Evolutionary conservation across 2,888 invertebrate species (phyloP), one percentile per base, ranked within the genome.

Genomic region (Rhamphomyia laevipes): DNA sequence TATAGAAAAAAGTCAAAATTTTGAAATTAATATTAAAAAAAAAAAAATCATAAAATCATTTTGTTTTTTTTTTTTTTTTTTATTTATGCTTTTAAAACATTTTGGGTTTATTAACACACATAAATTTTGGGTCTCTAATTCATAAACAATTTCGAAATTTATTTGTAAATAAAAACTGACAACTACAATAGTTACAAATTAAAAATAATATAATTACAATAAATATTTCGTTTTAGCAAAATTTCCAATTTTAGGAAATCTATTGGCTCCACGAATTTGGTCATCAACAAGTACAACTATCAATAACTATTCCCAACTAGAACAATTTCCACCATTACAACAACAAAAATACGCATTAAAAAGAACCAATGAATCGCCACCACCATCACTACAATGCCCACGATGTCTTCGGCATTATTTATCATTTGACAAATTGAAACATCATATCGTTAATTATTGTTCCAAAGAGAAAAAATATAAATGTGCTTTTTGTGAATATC

Each of bases 391-490:
- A n/a, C 68, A 68, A 49, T 69, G 68, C 54, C 66, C 63, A 18
- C 62, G 64, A 48, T 69, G 68, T 53, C 65, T 64, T 53, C 66
- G 68, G n/a, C 64, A 64, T 18, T 69, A 69, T 48, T 65, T 65
- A 41, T 64, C 62, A 11, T 54, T 56, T n/a, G 67, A 65, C 43
- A 70, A 70, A 50, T 50, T 69, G 21, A 65, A 66, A 54, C 65
- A 67, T 43, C 68, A 69, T 53, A 66, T 68, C 17, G 61, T 67
- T 27, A 70, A 69, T 55, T 69, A 69, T 53, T 69, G 68, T 50
- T 58, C 69, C 4, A 69, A 69, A 53, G 64, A 69, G 48, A 69
- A 69, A 57, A 67, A 69, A 53, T 69, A 66, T 57, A 65, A 67
- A 51, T 69, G 68, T 52, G 59, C 67, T 12, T 68, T 66, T 45